Conservation (phyloP, 1,140 invertebrate genomes). For the Magallana ariakensis region DNA sequence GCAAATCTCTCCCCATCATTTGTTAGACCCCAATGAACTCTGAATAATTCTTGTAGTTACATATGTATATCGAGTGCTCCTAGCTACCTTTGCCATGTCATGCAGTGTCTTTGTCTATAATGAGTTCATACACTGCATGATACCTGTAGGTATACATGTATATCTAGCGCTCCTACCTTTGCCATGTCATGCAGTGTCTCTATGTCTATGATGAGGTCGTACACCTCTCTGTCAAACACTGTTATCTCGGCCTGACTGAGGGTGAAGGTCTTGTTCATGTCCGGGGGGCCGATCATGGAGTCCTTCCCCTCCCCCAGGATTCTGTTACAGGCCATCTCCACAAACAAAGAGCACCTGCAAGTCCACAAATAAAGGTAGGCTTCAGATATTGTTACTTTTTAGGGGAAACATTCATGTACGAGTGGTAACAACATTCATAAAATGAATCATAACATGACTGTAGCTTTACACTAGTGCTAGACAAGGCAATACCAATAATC, state of each 20-base stretch:
- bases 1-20: too few species aligned
- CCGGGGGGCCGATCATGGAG: conserved; percentile 79
- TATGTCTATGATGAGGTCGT: conserved; percentile 80
- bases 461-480: too few species aligned
- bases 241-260: conserved; percentile 79
- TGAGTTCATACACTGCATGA: conserved; percentile 76
- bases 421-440: too few species aligned
- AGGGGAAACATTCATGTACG: too few species aligned
- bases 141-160: too few species aligned
- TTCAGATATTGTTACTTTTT: too few species aligned
- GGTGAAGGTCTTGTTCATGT: conserved; percentile 77
- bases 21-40: too few species aligned
- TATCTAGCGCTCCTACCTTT: conserved; percentile 67
- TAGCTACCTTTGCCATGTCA: conserved; percentile 79
- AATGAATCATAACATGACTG: too few species aligned
- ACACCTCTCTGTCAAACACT: conserved; percentile 79
- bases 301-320: conserved; percentile 80
- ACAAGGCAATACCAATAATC: too few species aligned
- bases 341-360: conserved; percentile 74
- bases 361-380: too few species aligned
- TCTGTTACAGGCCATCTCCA: conserved; percentile 82
- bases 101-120: conserved; percentile 80
- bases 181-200: conserved; percentile 80
- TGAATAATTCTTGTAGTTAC: too few species aligned
- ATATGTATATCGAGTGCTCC: not conserved